Conservation (phyloP, 2,113 vertebrate genomes). For the Tautogolabrus adspersus region DNA sequence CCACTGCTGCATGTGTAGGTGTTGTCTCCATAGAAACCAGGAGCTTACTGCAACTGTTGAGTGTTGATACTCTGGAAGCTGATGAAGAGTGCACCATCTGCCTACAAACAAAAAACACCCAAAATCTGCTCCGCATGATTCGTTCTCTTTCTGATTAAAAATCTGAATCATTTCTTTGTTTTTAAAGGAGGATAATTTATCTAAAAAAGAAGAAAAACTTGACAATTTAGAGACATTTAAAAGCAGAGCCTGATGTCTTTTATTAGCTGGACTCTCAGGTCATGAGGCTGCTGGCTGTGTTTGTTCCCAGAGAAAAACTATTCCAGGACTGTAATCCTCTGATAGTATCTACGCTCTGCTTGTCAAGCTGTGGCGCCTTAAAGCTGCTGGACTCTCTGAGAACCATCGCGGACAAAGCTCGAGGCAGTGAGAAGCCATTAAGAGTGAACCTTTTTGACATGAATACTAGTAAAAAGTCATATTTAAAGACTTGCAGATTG, state of each 20-base stretch:
- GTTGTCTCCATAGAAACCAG: conserved; percentile 74
- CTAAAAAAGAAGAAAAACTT: too few species aligned
- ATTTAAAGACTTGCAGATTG: neutral
- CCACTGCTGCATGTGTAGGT: conserved; percentile 67
- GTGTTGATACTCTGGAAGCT: conserved; percentile 35
- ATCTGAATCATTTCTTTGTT: too few species aligned
- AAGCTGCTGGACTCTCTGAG: neutral
- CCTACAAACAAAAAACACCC: neutral
- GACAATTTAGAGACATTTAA: neutral
- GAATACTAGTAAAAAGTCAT: neutral
- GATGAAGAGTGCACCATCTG: conserved; percentile 3
- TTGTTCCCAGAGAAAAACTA: conserved; percentile 7
- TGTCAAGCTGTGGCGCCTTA: conserved; percentile 10
- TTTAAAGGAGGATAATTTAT: too few species aligned
- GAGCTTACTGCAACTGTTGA: conserved; percentile 44
- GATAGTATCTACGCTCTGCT: conserved; percentile 16
- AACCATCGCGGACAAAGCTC: neutral
- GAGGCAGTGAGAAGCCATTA: neutral
- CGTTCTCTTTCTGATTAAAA: neutral
- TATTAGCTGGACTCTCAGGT: conserved; percentile 23
- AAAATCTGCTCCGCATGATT: conserved; percentile 10
- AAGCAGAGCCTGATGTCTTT: neutral
- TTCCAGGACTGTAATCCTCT: conserved; percentile 27
- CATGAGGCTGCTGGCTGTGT: neutral
- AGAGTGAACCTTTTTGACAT: neutral